These are phyloP conservation scores for Urocynchramus pylzowi DNA, from an alignment of 2,113 vertebrate genomes.

Conservation along the genomic window DNA sequence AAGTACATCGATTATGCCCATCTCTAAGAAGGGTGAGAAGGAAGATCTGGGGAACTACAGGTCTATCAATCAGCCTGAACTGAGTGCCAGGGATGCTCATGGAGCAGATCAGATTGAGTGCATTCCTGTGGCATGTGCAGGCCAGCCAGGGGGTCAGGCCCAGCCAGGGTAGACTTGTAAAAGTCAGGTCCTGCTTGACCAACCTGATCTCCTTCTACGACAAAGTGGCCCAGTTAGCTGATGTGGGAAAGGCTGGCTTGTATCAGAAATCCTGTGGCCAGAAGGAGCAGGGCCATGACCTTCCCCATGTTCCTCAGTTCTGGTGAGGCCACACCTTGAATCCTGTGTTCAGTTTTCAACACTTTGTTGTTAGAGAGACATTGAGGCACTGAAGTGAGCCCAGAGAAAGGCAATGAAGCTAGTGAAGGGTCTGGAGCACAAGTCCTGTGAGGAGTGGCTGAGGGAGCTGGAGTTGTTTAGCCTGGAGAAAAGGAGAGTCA, in stretches of 20 bases:
- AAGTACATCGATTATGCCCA: background rate
- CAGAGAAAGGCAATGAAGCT: background rate
- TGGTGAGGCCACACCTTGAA: background rate
- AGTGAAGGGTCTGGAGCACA: background rate
- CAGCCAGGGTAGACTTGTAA: background rate
- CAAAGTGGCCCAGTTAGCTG: background rate
- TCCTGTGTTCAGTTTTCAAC: background rate
- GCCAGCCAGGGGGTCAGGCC: background rate
- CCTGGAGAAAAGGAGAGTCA: background rate
- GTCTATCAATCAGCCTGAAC: background rate
- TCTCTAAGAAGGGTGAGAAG: background rate
- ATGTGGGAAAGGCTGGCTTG: background rate
- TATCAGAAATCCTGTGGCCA: background rate
- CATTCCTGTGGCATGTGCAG: background rate
- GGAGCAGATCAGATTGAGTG: background rate
- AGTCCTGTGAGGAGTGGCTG: background rate
- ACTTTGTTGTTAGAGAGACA: background rate
- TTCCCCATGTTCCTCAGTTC: background rate
- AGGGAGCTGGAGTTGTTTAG: background rate
- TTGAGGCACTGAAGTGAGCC: background rate
- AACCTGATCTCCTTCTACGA: background rate
- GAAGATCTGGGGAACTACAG: background rate
- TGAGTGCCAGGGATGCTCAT: background rate
- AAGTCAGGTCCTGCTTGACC: background rate
- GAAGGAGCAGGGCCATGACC: background rate